Percentiles rank a stretch among this genome's conserved stretches.
Evolutionary conservation across 1,140 invertebrate genomes (phyloP).

Genomic region (Megathymus violae): DNA sequence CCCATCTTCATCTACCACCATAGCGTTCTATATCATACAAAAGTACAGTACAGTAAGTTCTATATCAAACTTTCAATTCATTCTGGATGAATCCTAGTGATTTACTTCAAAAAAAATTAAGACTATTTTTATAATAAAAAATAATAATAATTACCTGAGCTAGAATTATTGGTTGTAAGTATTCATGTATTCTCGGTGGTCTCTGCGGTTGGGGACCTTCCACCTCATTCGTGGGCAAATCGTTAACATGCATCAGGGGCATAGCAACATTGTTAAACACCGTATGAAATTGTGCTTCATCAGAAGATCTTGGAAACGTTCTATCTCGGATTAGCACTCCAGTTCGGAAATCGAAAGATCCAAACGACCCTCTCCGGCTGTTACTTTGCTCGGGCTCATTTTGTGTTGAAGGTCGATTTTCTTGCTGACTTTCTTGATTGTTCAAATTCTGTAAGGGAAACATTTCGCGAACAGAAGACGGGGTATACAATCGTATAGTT

Average conservation of each 20-base stretch:
- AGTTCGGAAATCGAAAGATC: conserved; percentile 55
- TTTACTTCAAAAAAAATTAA: too few relatives aligned
- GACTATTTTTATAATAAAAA: too few relatives aligned
- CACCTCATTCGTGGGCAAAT: conserved; percentile 77
- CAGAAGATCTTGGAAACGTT: conserved; percentile 34
- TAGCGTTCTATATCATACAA: conserved; percentile 69
- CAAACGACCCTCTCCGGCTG: conserved; percentile 42
- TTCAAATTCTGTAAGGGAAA: conserved; percentile 57
- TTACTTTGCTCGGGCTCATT: conserved; percentile 51
- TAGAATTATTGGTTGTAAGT: conserved; percentile 74
- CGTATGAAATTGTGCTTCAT: conserved; percentile 54
- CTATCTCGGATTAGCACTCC: conserved; percentile 61
- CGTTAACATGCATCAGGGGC: conserved; percentile 85
- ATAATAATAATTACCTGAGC: conserved; percentile 63
- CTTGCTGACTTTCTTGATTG: conserved; percentile 47
- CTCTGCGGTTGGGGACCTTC: conserved; percentile 56
- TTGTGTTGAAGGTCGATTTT: conserved; percentile 47
- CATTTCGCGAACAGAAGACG: conserved; percentile 73
- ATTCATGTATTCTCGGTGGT: conserved; percentile 69
- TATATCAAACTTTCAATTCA: too few relatives aligned
- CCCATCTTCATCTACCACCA: conserved; percentile 65
- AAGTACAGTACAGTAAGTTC: too few relatives aligned
- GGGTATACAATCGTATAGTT: conserved; percentile 70
- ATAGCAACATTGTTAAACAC: conserved; percentile 70
- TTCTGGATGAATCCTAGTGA: too few relatives aligned